Percentiles rank a stretch among this genome's conserved stretches.
Conservation (phyloP, 2,113 vertebrate species). For the Capreolus pygargus region DNA sequence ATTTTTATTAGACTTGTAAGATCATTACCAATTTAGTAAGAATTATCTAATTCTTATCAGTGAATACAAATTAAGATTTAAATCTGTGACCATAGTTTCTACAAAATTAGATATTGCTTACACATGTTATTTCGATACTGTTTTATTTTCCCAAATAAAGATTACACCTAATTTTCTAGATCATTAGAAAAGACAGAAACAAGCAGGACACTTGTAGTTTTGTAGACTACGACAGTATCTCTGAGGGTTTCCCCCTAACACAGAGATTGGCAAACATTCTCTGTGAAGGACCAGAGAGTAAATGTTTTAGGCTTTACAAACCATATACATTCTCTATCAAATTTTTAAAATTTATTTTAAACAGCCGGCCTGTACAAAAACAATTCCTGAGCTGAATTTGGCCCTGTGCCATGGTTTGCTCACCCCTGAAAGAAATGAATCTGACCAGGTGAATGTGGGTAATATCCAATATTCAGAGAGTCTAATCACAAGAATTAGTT, state of each 20-base stretch:
- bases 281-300: neutral
- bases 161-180: neutral
- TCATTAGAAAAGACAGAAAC: neutral
- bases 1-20: neutral
- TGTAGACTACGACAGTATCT: neutral
- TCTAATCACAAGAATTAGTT: neutral
- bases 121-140: neutral
- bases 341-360: neutral
- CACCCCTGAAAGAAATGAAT: neutral
- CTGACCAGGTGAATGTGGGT: neutral
- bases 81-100: neutral
- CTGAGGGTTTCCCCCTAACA: neutral
- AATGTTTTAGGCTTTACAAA: neutral
- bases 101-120: neutral
- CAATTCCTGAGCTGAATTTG: neutral
- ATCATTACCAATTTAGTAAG: neutral
- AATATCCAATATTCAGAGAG: neutral
- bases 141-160: neutral
- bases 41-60: neutral
- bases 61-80: neutral
- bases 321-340: neutral
- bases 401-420: neutral
- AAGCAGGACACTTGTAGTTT: neutral
- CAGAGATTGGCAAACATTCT: neutral
- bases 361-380: neutral